phyloP scores from a whole-genome alignment of 2,888 invertebrate species.

The Deilephila porcellus region DNA sequence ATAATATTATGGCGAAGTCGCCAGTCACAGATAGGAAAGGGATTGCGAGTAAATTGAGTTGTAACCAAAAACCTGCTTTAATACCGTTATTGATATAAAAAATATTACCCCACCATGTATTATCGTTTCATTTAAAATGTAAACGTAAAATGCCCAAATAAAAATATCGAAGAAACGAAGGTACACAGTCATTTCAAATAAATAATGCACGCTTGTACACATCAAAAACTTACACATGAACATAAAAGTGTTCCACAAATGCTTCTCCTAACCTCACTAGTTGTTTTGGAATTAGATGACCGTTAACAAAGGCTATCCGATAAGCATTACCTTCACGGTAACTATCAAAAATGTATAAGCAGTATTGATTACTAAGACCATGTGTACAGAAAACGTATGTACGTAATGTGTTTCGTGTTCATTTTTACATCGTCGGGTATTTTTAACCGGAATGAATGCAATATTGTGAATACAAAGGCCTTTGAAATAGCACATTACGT shows the following conservation, averaged over 20 bases:
- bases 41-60: background rate
- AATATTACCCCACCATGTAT: too few species aligned
- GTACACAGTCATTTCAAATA: constrained; percentile 12
- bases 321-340: constrained; percentile 24
- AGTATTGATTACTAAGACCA: constrained; percentile 9
- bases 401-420: constrained; percentile 4
- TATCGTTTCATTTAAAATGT: background rate
- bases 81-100: background rate
- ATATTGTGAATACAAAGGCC: constrained; percentile 13
- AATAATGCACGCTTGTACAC: constrained; percentile 15
- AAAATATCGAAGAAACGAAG: background rate
- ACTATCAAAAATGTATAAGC: constrained; percentile 18
- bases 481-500: constrained; percentile 15
- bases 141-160: background rate
- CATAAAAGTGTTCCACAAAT: constrained; percentile 6
- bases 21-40: constrained; percentile 23
- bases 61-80: background rate
- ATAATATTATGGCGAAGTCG: constrained; percentile 29
- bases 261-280: background rate
- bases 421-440: background rate
- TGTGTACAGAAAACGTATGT: constrained; percentile 13
- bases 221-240: background rate
- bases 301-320: constrained; percentile 15
- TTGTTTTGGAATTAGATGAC: constrained; percentile 10
- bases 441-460: constrained; percentile 3